Percentiles rank a stretch among this genome's conserved stretches.
Evolutionary conservation across 2,113 vertebrate species (phyloP).

Genomic region (Notiomystis cincta): DNA sequence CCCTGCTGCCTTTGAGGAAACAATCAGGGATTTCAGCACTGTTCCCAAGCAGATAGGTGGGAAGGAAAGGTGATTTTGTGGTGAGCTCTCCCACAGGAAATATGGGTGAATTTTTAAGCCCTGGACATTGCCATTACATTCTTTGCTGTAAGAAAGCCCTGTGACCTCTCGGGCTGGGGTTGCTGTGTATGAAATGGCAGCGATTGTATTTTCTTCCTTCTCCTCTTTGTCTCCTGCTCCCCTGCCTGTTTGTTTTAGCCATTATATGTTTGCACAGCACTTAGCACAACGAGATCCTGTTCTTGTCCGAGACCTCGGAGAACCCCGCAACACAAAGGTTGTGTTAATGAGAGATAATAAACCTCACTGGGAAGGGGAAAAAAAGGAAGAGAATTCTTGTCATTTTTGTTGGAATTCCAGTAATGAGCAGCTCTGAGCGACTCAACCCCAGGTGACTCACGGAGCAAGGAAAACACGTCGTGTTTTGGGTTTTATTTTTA

Average conservation of each 20-base stretch:
- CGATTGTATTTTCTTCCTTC: not conserved
- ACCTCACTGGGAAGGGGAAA: not conserved
- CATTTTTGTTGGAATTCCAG: constrained; percentile 40
- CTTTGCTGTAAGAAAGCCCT: not conserved
- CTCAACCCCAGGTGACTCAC: constrained; percentile 1
- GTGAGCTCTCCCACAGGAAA: not conserved
- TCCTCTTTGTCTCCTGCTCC: not conserved
- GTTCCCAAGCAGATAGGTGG: not conserved
- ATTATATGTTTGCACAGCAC: constrained; percentile 34
- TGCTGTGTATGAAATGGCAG: not conserved
- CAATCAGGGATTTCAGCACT: not conserved
- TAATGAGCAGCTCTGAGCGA: not conserved
- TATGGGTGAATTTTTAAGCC: not conserved
- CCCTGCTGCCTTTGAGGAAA: not conserved
- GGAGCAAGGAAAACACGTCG: not conserved
- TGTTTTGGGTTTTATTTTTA: not conserved
- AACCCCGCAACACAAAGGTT: constrained; percentile 18
- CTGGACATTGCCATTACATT: not conserved
- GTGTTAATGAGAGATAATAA: constrained; percentile 49
- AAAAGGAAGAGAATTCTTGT: not conserved
- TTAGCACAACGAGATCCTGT: constrained; percentile 54
- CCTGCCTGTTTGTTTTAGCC: constrained; percentile 30
- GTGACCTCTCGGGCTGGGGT: not conserved
- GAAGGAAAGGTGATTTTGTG: not conserved
- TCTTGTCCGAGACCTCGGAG: constrained; percentile 15